Percentiles rank a stretch among this genome's conserved stretches.
Conservation (phyloP, 2,797 vertebrate species). For the Mus caroli region DNA sequence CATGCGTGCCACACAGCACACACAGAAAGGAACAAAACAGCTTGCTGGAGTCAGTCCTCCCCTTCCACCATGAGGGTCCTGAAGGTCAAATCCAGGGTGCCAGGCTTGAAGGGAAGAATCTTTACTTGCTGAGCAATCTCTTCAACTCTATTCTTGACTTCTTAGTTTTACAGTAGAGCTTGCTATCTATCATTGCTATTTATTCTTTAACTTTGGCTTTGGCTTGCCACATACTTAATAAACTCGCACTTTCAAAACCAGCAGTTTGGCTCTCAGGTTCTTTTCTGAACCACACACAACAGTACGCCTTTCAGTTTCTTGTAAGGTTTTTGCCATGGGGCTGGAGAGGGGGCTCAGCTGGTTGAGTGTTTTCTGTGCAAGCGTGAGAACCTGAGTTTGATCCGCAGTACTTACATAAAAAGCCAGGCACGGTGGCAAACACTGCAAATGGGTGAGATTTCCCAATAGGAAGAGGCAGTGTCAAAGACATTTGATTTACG, state of each 20-base stretch:
- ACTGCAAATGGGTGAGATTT: conserved; percentile 83
- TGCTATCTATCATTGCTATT: not conserved
- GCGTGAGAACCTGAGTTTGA: not conserved
- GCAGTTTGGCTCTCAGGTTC: no score
- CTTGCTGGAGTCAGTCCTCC: not conserved
- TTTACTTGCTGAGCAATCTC: not conserved
- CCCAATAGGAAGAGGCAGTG: conserved; percentile 79
- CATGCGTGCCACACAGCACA: not conserved
- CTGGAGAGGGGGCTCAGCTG: not conserved
- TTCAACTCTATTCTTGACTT: not conserved
- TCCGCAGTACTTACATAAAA: not conserved
- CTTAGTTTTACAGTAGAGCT: not conserved
- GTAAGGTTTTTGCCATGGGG: not conserved
- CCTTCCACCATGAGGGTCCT: not conserved
- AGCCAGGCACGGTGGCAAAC: conserved; percentile 23
- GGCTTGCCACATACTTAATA: not conserved
- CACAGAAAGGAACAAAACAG: not conserved
- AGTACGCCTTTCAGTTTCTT: not conserved
- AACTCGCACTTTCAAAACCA: not conserved
- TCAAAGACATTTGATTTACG: conserved; percentile 86
- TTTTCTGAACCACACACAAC: not conserved
- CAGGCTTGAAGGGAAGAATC: not conserved
- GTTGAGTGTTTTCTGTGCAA: not conserved
- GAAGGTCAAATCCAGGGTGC: not conserved
- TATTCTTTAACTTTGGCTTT: not conserved